Base-by-base conservation (phyloP, 2,113 vertebrate species). In the Myocastor coypus region DNA sequence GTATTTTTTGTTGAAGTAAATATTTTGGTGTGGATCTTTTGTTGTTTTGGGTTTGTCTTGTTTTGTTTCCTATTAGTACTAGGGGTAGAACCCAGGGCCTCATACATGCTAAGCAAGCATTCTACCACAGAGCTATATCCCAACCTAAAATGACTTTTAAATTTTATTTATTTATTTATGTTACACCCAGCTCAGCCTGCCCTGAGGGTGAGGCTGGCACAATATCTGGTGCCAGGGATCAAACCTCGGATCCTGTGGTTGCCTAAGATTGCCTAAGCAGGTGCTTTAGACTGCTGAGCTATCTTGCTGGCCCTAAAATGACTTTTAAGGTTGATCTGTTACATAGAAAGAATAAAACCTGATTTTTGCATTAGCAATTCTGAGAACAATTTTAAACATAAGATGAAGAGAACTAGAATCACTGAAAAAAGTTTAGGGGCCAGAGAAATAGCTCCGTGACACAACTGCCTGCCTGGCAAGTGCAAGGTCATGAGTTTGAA, bases 351-450 rank as follows among this genome's bases (percentile, higher is more conserved):
- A 92, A 28, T 40, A 30, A 8, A 84, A 94, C 32, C 28, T 95
- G 30, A 84, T 84, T 71, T 91, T 71, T 90, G 22, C 26, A 93
- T 83, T 75, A 94, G 59, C 26, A 97, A 82, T 85, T n/a, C 77
- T 92, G 9, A 91, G 28, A 94, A 57, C 95, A 86, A 3, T 93
- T 93, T 92, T 87, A 71, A 89, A 84, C 32, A 78, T 37, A 87
- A 92, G 2, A 11, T 91, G 50, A 68, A 68, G 32, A 96, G 26
- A 34, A 91, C 11, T 26, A 96, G 24, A 30, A 6, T 93, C 86
- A 94, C 34, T 40, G 52, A 59, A 87, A 75, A 94, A 82, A 82
- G 46, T 46, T 46, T 46, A 46, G 46, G 46, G 8, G 46, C 46
- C 46, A 46, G 46, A 8, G 46, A 46, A 8, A 46, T 46, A 46